Percentiles rank a stretch among this genome's conserved stretches.
These are phyloP conservation scores for Campoplex capitator DNA, from an alignment of 2,888 invertebrate species.

Conservation along the genomic window DNA sequence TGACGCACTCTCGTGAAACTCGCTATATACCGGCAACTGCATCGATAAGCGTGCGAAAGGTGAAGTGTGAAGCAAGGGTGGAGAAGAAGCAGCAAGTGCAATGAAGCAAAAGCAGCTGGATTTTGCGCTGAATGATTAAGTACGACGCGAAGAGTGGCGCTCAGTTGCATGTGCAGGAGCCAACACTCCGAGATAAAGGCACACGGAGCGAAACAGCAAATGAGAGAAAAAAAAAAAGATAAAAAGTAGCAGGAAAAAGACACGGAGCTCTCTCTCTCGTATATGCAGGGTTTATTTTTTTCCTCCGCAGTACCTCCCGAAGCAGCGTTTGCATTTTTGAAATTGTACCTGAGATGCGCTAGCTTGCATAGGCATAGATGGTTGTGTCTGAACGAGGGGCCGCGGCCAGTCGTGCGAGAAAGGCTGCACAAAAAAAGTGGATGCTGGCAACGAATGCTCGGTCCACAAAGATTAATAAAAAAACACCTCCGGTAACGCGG, in stretches of 20 bases:
- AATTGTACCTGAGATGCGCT: slow-evolving; percentile 59
- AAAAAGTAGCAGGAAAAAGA: neutral
- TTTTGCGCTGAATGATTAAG: slow-evolving; percentile 31
- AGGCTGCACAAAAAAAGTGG: slow-evolving; percentile 41
- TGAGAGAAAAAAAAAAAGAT: slow-evolving; percentile 26
- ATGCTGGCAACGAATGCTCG: slow-evolving; percentile 44
- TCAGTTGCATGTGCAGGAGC: slow-evolving; percentile 26
- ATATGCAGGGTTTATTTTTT: neutral
- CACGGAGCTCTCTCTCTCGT: neutral
- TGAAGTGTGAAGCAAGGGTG: neutral
- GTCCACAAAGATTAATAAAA: slow-evolving; percentile 80
- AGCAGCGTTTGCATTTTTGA: slow-evolving; percentile 74
- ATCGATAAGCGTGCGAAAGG: neutral
- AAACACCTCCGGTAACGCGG: slow-evolving; percentile 75
- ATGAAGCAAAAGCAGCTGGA: neutral
- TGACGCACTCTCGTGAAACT: slow-evolving; percentile 15
- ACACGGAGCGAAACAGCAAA: neutral
- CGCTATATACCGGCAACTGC: neutral
- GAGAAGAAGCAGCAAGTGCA: neutral
- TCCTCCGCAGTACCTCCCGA: neutral
- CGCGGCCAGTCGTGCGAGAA: slow-evolving; percentile 12
- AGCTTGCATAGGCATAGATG: neutral
- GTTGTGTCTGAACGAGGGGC: neutral
- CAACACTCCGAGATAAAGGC: slow-evolving; percentile 20
- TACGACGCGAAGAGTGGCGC: slow-evolving; percentile 12